These are phyloP conservation scores for Melipona quadrifasciata DNA, from an alignment of 1,140 invertebrate species.

Conservation along the genomic window DNA sequence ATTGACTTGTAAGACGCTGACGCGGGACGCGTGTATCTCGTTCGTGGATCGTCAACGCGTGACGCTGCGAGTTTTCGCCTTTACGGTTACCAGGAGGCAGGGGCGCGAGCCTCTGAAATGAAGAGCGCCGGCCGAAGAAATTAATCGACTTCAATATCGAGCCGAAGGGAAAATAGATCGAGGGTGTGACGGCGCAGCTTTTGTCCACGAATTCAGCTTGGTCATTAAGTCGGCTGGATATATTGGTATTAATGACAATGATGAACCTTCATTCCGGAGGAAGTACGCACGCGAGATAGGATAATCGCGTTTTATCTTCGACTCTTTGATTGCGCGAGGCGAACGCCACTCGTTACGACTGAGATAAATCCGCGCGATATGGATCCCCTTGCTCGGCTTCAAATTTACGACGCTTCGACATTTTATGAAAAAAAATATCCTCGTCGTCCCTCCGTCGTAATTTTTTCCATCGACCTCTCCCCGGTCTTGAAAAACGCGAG, in stretches of 20 bases:
- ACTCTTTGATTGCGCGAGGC: conserved; percentile 52
- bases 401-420: conserved; percentile 52
- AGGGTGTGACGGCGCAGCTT: background rate
- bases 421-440: conserved; percentile 25
- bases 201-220: conserved; percentile 38
- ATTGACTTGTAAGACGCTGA: background rate
- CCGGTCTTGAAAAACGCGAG: background rate
- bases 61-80: conserved; percentile 12
- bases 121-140: conserved; percentile 17
- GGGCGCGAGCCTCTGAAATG: background rate
- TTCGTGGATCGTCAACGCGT: conserved; percentile 3
- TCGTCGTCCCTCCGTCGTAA: background rate
- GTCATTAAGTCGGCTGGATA: conserved; percentile 42
- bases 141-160: conserved; percentile 35
- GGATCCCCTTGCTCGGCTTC: conserved; percentile 21
- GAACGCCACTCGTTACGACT: conserved; percentile 44
- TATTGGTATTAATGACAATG: conserved; percentile 60
- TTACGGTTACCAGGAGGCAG: background rate
- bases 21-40: background rate
- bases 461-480: background rate
- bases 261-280: conserved; percentile 19
- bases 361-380: conserved; percentile 55
- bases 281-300: conserved; percentile 42
- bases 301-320: conserved; percentile 63
- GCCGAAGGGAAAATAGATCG: conserved; percentile 24